Conservation (phyloP, 2,797 vertebrate species). For the Gymnopithys bicolor region DNA sequence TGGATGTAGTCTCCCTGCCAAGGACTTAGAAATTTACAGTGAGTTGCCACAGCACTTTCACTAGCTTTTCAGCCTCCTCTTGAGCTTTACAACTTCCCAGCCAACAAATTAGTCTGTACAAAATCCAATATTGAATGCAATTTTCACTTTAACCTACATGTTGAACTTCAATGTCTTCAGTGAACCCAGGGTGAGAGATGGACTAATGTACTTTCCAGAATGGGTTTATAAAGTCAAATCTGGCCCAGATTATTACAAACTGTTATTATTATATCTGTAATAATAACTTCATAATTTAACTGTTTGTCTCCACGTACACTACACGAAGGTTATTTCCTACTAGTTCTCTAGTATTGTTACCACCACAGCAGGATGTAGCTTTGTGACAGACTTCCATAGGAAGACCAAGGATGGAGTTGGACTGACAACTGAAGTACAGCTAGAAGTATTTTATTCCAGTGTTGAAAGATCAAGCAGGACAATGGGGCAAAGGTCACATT, state of each 20-base stretch:
- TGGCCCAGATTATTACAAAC: background rate
- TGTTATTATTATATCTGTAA: background rate
- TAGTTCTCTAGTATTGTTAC: background rate
- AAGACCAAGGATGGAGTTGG: background rate
- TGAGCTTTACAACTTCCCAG: background rate
- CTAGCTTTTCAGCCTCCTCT: background rate
- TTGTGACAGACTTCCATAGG: background rate
- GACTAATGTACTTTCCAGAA: background rate
- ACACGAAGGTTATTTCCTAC: background rate
- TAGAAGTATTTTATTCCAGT: background rate
- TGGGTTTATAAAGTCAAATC: background rate
- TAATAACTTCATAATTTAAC: background rate
- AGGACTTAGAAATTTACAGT: background rate
- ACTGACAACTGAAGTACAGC: background rate
- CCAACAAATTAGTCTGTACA: background rate
- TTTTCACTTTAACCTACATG: constrained; percentile 16
- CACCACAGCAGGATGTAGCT: background rate
- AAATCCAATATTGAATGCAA: background rate
- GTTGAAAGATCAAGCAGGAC: background rate
- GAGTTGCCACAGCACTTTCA: constrained; percentile 9
- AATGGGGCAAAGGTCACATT: background rate
- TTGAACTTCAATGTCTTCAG: background rate
- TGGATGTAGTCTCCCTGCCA: background rate
- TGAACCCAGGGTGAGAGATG: background rate
- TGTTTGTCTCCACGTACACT: background rate